Evolutionary conservation across 2,113 vertebrate species (phyloP), one percentile per base, ranked within the genome.

Genomic region (Sander vitreus): DNA sequence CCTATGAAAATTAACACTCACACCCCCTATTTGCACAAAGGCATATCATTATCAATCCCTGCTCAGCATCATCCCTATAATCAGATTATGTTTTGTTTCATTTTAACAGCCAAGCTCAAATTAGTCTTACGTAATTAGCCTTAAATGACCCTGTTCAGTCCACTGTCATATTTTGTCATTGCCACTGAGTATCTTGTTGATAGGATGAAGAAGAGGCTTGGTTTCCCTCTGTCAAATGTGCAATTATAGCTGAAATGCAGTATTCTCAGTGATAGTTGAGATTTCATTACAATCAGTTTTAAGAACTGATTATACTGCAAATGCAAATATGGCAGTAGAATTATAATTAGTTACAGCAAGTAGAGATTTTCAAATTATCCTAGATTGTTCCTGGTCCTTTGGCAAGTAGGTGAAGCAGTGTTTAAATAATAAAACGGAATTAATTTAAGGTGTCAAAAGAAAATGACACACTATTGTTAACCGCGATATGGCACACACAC

Each of bases 111-210:
- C 68, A 69, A 85, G 55, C 81, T 90, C 84, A 91, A 84, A 90
- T 88, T 80, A 85, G 82, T 90, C 51, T 74, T 67, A 88, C 6
- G 25, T 84, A 91, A 94, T 94, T 92, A 92, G 73, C 72, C 62
- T 74, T 65, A 93, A 89, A 75, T 74, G 70, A 71, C 53, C 76
- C 83, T 81, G 92, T 87, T 91, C 83, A 85, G 60, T 76, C 65
- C 30, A 63, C 72, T 87, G 85, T 73, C 71, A 60, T 57, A 66
- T 68, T 88, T 80, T 92, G 74, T 86, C 82, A 88, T 80, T 69
- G 63, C 45, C 45, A 27, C 60, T 36, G 43, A 51, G 50, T 76
- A 16, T 67, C 50, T 71, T 33, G 60, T 68, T 85, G 74, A 73
- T 58, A n/a, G 25, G 30, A 9, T 47, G 48, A n/a, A 23, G 13